These are phyloP conservation scores for Lymantria dispar DNA, from an alignment of 2,888 invertebrate species.

Conservation along the genomic window DNA sequence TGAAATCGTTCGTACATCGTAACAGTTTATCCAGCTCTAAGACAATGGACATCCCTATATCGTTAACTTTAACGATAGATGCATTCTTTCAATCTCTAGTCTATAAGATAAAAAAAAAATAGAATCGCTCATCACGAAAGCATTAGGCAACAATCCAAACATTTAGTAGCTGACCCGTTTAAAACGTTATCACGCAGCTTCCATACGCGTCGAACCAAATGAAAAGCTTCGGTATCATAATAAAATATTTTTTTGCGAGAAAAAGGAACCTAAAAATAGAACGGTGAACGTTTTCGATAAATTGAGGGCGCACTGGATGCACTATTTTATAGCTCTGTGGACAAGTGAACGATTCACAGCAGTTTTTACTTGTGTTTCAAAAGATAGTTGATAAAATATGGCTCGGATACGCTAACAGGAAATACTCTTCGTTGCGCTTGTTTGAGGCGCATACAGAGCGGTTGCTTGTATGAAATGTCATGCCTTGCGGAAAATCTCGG, in stretches of 20 bases:
- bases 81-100: constrained; percentile 6
- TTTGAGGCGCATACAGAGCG: constrained; percentile 25
- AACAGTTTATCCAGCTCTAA: constrained; percentile 12
- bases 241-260: constrained; percentile 50
- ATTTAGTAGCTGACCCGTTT: constrained; percentile 55
- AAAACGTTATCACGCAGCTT: constrained; percentile 37
- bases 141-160: constrained; percentile 68
- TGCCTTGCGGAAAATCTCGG: constrained; percentile 48
- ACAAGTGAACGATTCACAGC: constrained; percentile 34
- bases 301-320: constrained; percentile 28
- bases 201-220: constrained; percentile 28
- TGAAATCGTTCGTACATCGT: no score
- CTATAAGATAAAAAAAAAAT: constrained; percentile 10
- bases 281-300: constrained; percentile 30
- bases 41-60: no score
- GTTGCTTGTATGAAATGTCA: constrained; percentile 51
- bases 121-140: constrained; percentile 40
- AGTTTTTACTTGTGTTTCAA: constrained; percentile 33
- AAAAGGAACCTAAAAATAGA: constrained; percentile 41
- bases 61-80: no score
- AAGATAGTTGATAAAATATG: constrained; percentile 50
- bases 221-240: constrained; percentile 46
- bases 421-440: constrained; percentile 31
- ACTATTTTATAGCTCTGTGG: constrained; percentile 42
- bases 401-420: constrained; percentile 33